Conservation (phyloP, 2,113 vertebrate species). For the Chaetodon auriga region DNA sequence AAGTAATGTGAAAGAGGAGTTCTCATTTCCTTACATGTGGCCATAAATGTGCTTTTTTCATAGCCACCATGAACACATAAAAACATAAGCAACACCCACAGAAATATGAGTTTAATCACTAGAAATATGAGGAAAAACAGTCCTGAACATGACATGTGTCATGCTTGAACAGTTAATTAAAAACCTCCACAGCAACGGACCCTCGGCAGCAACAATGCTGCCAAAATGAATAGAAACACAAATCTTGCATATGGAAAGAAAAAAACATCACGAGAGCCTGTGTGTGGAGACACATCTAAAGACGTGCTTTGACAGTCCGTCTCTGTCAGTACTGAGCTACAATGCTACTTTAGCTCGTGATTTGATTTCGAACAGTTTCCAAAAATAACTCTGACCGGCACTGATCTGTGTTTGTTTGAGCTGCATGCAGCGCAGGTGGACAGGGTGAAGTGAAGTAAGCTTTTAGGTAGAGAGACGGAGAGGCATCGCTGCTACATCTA, state of each 20-base stretch:
- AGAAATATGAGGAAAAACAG: background rate
- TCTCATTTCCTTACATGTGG: background rate
- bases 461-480: background rate
- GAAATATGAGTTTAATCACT: background rate
- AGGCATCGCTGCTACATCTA: background rate
- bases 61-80: background rate
- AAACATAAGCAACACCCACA: background rate
- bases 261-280: conserved; percentile 18
- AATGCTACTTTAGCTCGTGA: background rate
- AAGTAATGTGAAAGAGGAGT: background rate
- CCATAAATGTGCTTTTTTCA: background rate
- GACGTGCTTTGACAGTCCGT: conserved; percentile 13
- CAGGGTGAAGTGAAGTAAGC: background rate
- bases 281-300: conserved; percentile 13
- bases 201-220: background rate
- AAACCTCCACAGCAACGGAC: background rate
- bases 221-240: background rate
- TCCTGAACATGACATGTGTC: background rate
- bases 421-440: background rate
- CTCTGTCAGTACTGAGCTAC: conserved; percentile 22
- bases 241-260: conserved; percentile 21
- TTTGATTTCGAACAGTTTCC: background rate
- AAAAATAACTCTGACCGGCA: background rate
- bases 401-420: background rate
- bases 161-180: background rate